phyloP scores from a whole-genome alignment of 2,888 invertebrate species.

The Chrysotoxum bicinctum region DNA sequence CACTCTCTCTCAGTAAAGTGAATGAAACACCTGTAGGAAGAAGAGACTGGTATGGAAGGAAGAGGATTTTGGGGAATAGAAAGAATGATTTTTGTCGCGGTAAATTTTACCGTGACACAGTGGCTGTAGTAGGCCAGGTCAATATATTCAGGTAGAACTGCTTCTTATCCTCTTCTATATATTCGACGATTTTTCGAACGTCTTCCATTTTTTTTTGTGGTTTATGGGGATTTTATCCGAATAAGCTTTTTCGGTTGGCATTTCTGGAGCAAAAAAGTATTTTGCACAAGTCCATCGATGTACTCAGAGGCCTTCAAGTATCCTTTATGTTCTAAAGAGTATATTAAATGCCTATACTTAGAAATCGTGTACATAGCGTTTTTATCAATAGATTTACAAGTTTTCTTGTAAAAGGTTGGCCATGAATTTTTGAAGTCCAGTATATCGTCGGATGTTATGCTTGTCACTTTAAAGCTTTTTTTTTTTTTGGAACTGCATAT shows the following conservation, averaged over 20 bases:
- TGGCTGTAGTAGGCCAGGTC: slow-evolving; percentile 14
- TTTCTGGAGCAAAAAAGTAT: slow-evolving; percentile 25
- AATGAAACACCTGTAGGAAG: too few species aligned
- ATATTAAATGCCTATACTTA: slow-evolving; percentile 19
- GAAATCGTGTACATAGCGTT: slow-evolving; percentile 15
- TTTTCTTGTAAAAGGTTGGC: slow-evolving; percentile 17
- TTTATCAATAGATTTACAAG: slow-evolving; percentile 16
- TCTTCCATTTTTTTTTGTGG: slow-evolving; percentile 10
- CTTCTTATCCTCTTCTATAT: slow-evolving; percentile 5
- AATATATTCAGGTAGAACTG: slow-evolving; percentile 17
- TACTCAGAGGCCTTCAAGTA: slow-evolving; percentile 21
- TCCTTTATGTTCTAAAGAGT: neutral
- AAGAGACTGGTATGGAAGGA: too few species aligned
- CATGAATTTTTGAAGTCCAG: slow-evolving; percentile 11
- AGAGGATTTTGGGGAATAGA: too few species aligned
- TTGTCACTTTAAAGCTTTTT: too few species aligned
- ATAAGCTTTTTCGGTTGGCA: too few species aligned
- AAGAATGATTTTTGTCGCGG: too few species aligned
- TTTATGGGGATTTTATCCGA: slow-evolving; percentile 2
- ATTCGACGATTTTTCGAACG: slow-evolving; percentile 3
- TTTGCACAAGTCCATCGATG: slow-evolving; percentile 7
- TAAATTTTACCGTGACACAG: too few species aligned
- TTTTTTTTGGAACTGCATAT: too few species aligned
- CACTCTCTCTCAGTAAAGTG: too few species aligned
- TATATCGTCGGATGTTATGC: slow-evolving; percentile 1